phyloP scores from a whole-genome alignment of 2,888 invertebrate genomes.

The Synergus umbraculus region DNA sequence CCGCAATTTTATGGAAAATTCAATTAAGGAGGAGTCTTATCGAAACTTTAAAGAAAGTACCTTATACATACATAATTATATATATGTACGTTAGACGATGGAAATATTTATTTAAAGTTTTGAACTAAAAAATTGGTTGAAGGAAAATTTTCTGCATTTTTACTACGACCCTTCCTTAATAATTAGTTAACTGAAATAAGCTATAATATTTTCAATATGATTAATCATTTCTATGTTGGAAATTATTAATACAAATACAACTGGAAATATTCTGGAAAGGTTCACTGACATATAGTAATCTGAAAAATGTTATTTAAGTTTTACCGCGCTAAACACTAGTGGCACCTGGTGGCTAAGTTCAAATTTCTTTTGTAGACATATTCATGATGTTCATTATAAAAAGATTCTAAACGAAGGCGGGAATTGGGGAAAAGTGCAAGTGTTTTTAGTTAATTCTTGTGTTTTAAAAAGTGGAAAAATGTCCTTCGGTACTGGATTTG shows the following conservation, averaged over 20 bases:
- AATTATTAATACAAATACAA: neutral
- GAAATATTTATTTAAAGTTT: constrained; percentile 74
- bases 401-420: neutral
- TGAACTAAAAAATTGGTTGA: constrained; percentile 70
- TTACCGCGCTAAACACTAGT: neutral
- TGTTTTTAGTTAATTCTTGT: constrained; percentile 14
- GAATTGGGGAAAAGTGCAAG: constrained; percentile 2
- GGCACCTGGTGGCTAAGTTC: neutral
- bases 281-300: neutral
- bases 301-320: neutral
- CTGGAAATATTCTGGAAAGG: neutral
- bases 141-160: constrained; percentile 35
- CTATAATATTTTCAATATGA: too few species aligned
- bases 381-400: too few species aligned
- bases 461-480: constrained; percentile 57
- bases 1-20: constrained; percentile 54
- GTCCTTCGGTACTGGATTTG: constrained; percentile 75
- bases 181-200: too few species aligned
- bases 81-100: constrained; percentile 70
- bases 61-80: constrained; percentile 57
- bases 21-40: constrained; percentile 57
- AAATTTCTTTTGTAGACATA: neutral
- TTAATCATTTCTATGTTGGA: too few species aligned
- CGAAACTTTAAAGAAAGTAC: constrained; percentile 72
- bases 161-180: neutral